Conservation (phyloP, 2,113 vertebrate genomes). For the Pagrus major region DNA sequence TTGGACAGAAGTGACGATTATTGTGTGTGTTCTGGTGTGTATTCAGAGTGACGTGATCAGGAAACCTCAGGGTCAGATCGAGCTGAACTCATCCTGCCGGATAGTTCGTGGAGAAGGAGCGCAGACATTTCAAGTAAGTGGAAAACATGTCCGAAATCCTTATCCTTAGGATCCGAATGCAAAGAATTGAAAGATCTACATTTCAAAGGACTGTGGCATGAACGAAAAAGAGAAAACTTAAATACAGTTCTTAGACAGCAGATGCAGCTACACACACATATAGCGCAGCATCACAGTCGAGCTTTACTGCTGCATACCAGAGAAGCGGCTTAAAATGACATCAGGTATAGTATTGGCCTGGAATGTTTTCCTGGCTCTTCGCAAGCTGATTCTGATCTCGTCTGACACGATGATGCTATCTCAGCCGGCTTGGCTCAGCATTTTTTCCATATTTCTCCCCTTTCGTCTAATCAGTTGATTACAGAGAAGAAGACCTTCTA, state of each 20-base stretch:
- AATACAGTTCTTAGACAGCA: background rate
- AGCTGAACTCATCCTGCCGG: constrained; percentile 89
- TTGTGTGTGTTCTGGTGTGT: constrained; percentile 19
- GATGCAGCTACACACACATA: constrained; percentile 2
- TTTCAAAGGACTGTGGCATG: background rate
- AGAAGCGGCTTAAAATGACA: constrained; percentile 65
- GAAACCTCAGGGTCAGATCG: constrained; percentile 91
- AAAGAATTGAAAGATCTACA: background rate
- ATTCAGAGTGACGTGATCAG: constrained; percentile 90
- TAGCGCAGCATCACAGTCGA: constrained; percentile 11
- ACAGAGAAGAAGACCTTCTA: constrained; percentile 93
- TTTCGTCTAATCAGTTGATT: constrained; percentile 81
- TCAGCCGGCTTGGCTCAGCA: constrained; percentile 29
- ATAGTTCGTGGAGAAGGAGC: constrained; percentile 90
- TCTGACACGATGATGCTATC: constrained; percentile 46
- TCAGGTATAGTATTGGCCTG: constrained; percentile 58
- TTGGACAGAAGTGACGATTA: background rate
- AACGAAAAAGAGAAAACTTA: background rate
- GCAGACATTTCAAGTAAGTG: constrained; percentile 89
- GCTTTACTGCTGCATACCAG: constrained; percentile 63
- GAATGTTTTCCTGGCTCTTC: constrained; percentile 67
- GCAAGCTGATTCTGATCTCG: constrained; percentile 66
- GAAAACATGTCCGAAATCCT: background rate
- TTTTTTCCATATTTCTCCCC: constrained; percentile 36
- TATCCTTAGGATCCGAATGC: too few species aligned